Evolutionary conservation across 2,113 vertebrate genomes (phyloP).

Genomic region (Paratilapia polleni): DNA sequence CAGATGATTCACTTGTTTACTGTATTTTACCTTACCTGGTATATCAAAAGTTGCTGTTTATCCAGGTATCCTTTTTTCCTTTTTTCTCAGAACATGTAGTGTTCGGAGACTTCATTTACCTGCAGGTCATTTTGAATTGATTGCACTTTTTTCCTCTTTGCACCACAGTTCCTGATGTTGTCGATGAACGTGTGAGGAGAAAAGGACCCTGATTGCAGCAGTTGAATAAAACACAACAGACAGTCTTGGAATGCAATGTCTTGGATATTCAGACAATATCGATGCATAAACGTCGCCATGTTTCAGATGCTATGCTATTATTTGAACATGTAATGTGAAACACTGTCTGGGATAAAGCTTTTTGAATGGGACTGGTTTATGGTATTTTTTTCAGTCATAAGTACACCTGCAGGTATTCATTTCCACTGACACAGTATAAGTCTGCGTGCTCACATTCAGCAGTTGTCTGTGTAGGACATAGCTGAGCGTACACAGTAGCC

Average conservation of each 20-base stretch:
- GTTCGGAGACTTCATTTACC: background rate
- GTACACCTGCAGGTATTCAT: background rate
- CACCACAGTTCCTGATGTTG: constrained; percentile 78
- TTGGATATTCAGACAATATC: background rate
- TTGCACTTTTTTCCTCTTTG: background rate
- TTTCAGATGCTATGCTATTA: background rate
- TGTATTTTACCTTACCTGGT: background rate
- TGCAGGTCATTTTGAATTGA: background rate
- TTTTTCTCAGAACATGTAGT: background rate
- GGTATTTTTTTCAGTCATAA: background rate
- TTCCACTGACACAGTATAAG: background rate
- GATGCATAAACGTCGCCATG: background rate
- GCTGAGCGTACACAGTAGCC: background rate
- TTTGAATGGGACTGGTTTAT: background rate
- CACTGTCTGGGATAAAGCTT: background rate
- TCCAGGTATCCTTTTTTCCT: background rate
- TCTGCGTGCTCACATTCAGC: background rate
- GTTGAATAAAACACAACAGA: constrained; percentile 34
- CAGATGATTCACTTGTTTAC: background rate
- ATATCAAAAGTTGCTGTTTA: background rate
- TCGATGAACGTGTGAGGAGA: constrained; percentile 81
- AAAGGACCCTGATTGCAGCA: background rate
- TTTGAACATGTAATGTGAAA: constrained; percentile 28
- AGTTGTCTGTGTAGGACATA: background rate
- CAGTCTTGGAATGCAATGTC: background rate